phyloP scores from a whole-genome alignment of 1,140 invertebrate species.

The Dysdera silvatica region DNA sequence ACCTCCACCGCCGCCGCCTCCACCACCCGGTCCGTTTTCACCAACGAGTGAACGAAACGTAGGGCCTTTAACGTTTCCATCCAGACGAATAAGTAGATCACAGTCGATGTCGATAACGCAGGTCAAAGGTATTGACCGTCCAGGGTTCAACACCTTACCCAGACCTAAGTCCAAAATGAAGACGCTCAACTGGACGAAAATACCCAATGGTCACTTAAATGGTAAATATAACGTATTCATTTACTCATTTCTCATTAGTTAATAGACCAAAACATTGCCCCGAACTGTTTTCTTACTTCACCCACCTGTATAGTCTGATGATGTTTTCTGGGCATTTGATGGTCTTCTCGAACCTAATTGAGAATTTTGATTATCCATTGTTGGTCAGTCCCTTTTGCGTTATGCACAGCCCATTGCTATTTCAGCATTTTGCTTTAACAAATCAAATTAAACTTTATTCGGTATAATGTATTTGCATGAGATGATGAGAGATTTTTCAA shows the following conservation, averaged over 20 bases:
- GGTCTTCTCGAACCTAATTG: background rate
- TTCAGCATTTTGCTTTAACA: too few species aligned
- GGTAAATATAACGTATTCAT: slow-evolving; percentile 17
- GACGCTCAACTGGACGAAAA: slow-evolving; percentile 88
- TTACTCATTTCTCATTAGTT: background rate
- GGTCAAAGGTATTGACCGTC: slow-evolving; percentile 21
- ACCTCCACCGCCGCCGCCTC: slow-evolving; percentile 24
- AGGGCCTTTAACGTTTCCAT: slow-evolving; percentile 38
- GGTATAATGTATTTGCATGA: too few species aligned
- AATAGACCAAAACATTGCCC: background rate
- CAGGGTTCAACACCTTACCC: slow-evolving; percentile 45
- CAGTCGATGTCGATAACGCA: slow-evolving; percentile 30
- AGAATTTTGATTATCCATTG: background rate
- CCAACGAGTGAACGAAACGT: slow-evolving; percentile 3
- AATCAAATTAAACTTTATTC: too few species aligned
- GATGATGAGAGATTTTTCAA: too few species aligned
- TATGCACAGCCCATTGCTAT: too few species aligned
- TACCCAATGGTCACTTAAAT: slow-evolving; percentile 57
- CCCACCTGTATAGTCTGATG: background rate
- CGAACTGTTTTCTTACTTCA: background rate
- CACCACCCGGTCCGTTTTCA: slow-evolving; percentile 39
- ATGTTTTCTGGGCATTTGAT: too few species aligned
- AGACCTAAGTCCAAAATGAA: slow-evolving; percentile 84
- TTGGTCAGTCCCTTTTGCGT: background rate
- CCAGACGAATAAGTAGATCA: background rate